Conservation (phyloP, 2,888 invertebrate genomes). For the Autographa gamma region DNA sequence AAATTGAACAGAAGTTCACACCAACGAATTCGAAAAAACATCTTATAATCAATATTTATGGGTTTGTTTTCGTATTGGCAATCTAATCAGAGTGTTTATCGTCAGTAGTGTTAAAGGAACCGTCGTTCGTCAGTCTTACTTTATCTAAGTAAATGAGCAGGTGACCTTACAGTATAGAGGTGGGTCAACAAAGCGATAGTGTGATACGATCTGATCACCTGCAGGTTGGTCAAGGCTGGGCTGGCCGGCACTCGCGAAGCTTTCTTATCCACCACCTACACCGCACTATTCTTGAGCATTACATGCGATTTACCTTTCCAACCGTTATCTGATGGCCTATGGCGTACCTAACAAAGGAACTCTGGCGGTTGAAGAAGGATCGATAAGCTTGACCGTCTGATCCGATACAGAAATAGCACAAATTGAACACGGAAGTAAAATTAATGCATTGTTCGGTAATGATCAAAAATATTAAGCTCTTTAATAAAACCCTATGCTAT, state of each 20-base stretch:
- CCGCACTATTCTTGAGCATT: slow-evolving; percentile 78
- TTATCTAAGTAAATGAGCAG: slow-evolving; percentile 68
- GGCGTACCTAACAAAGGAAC: slow-evolving; percentile 77
- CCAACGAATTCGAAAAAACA: slow-evolving; percentile 20
- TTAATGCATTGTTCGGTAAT: slow-evolving; percentile 4
- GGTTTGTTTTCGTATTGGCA: slow-evolving; percentile 54
- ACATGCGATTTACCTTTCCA: slow-evolving; percentile 84
- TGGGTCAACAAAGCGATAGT: slow-evolving; percentile 67
- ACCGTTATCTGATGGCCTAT: slow-evolving; percentile 84
- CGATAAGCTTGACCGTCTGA: slow-evolving; percentile 72
- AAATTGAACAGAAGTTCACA: slow-evolving; percentile 33
- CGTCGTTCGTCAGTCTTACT: slow-evolving; percentile 47
- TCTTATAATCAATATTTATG: slow-evolving; percentile 54
- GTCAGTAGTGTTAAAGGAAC: slow-evolving; percentile 39
- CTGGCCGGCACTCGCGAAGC: slow-evolving; percentile 62
- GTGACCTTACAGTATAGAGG: slow-evolving; percentile 62
- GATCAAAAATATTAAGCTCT: neutral
- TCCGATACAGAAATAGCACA: slow-evolving; percentile 55
- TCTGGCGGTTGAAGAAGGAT: slow-evolving; percentile 74
- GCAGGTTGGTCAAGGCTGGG: slow-evolving; percentile 78
- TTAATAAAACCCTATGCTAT: neutral
- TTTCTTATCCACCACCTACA: slow-evolving; percentile 69
- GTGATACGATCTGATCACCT: slow-evolving; percentile 76
- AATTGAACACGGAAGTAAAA: slow-evolving; percentile 31
- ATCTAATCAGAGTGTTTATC: slow-evolving; percentile 49